Base-by-base conservation (phyloP, 1,140 invertebrate genomes). In the Matsumurasca onukii region DNA sequence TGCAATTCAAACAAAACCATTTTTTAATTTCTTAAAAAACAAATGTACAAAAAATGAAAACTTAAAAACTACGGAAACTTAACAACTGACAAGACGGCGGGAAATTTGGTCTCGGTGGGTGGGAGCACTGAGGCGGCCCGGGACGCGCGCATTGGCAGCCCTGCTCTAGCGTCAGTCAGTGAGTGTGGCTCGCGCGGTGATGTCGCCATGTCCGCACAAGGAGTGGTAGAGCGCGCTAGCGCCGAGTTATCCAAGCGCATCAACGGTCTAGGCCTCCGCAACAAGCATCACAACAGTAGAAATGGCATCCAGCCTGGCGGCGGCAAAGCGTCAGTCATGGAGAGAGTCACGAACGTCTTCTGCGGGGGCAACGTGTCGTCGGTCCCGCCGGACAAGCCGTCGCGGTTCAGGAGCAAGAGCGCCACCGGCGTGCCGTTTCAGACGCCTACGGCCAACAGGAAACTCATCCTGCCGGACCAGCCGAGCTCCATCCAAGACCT, bases 161-260 rank as follows among this genome's bases (percentile, higher is more conserved):
- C 27, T 65, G 62, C 15, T 15, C 15, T 22, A 22, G 27, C 20
- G 31, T 20, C 31, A 45, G 62, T 45, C 20, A n/a, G n/a, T n/a
- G 31, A 31, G 39, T 45, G 39, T 9, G 39, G 31, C 20, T 20
- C 2, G 31, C 25, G 61, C n/a, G 62, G 17, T 51, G 24, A 30
- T 24, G 67, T 24, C 20, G 29, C 67, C 48, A 88, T 90, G 81
- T 90, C 88, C 67, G 88, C 89, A 69, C 88, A 91, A 78, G 89
- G 89, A 73, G 91, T 93, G 75, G 91, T 93, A 77, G 92, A 95
- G 83, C 86, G 92, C 74, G 92, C 92, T 73, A 93, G 91, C 72
- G 91, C 91, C 65, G 92, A 94, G 80, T 80, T 94, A 67, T 90
- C 91, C 65, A 92, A 93, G 75, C 86, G 92, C 72, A 94, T 94